phyloP scores from a whole-genome alignment of 2,797 vertebrate species.

The Potorous gilbertii region DNA sequence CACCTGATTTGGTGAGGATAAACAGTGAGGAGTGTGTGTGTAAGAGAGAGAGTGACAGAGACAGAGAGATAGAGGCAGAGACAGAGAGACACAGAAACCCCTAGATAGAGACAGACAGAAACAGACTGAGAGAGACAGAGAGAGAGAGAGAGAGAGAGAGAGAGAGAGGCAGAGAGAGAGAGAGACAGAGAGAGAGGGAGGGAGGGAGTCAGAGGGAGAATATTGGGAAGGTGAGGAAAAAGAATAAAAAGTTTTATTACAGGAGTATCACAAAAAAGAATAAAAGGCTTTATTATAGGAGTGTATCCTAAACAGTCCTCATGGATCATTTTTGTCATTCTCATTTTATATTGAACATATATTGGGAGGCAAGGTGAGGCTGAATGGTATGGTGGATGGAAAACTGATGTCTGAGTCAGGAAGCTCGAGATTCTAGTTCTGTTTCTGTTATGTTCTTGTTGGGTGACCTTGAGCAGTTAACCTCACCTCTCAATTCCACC shows the following conservation, averaged over 20 bases:
- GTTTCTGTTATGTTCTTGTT: neutral
- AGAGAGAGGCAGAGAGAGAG: neutral
- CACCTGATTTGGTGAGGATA: too few species aligned
- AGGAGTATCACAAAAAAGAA: neutral
- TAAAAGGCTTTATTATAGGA: neutral
- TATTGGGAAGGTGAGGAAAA: neutral
- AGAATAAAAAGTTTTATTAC: neutral
- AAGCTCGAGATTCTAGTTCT: neutral
- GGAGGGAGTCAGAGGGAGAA: neutral
- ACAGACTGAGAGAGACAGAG: neutral
- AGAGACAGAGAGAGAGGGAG: neutral
- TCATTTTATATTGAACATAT: neutral
- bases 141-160: neutral
- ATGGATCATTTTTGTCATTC: neutral
- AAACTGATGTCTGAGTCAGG: neutral
- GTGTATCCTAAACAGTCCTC: neutral
- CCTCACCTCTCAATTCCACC: neutral
- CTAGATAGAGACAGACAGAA: neutral
- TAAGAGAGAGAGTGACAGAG: too few species aligned
- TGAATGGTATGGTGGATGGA: neutral
- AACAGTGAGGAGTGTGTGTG: neutral
- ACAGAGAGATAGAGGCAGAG: neutral
- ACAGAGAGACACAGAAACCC: too few species aligned
- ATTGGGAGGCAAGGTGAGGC: neutral
- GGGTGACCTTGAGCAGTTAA: neutral